Conservation (phyloP, 2,888 invertebrate genomes). For the Apoderus coryli region DNA sequence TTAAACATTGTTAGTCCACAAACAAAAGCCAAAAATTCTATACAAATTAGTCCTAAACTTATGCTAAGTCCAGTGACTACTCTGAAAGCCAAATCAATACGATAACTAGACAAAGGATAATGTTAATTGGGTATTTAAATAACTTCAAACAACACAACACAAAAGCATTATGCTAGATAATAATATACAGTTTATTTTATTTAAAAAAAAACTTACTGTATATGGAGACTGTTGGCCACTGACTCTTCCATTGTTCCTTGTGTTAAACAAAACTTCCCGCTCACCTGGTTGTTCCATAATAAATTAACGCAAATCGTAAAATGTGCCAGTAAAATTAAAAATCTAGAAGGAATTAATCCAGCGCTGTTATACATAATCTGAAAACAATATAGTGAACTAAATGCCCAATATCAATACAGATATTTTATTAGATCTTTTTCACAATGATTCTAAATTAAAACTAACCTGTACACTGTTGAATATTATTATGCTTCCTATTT, state of each 20-base stretch:
- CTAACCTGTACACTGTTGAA: too few relatives aligned
- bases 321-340: conserved; percentile 55
- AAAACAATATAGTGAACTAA: too few relatives aligned
- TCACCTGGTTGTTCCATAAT: conserved; percentile 49
- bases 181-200: too few relatives aligned
- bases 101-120: too few relatives aligned
- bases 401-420: too few relatives aligned
- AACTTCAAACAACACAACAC: conserved; percentile 1
- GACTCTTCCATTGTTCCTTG: conserved; percentile 35
- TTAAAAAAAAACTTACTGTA: conserved; percentile 33
- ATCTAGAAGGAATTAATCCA: conserved; percentile 50
- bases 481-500: too few relatives aligned
- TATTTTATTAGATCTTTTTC: too few relatives aligned
- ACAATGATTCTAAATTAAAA: too few relatives aligned
- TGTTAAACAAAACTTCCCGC: conserved; percentile 37
- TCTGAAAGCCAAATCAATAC: conserved; percentile 36
- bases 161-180: too few relatives aligned
- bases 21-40: conserved; percentile 55
- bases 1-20: conserved; percentile 63
- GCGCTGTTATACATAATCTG: conserved; percentile 28
- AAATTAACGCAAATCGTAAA: conserved; percentile 50
- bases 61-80: conserved; percentile 46
- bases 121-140: neutral
- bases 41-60: conserved; percentile 41
- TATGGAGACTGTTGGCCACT: conserved; percentile 42